These are phyloP conservation scores for Micromussa lordhowensis DNA, from an alignment of 92 coral and sea anemone species.

Conservation along the genomic window DNA sequence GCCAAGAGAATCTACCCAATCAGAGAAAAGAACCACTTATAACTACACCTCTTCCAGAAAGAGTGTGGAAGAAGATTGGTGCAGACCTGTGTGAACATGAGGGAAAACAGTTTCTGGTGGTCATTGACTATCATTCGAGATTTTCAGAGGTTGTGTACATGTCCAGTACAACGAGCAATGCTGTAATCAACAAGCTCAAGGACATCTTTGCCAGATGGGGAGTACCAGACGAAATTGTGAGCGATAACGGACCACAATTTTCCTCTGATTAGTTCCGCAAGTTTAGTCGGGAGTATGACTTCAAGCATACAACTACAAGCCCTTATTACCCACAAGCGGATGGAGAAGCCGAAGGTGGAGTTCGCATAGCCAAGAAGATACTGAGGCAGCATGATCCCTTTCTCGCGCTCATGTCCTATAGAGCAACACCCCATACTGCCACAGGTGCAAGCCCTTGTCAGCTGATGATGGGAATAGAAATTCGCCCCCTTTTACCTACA, in stretches of 20 bases:
- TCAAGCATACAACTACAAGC: conserved; percentile 61
- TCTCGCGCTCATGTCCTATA: too few relatives aligned
- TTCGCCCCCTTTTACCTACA: conserved; percentile 1
- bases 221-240: conserved; percentile 60
- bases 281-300: conserved; percentile 36
- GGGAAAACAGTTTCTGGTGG: conserved; percentile 13
- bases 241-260: conserved; percentile 65
- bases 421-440: too few relatives aligned
- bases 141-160: too few relatives aligned
- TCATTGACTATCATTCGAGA: conserved; percentile 55
- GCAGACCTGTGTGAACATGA: background rate
- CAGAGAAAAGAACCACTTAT: conserved; percentile 22
- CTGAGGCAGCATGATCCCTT: conserved; percentile 5
- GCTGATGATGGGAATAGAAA: conserved; percentile 12
- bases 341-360: conserved; percentile 60
- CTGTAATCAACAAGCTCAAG: too few relatives aligned
- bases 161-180: too few relatives aligned
- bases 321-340: conserved; percentile 67
- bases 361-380: background rate
- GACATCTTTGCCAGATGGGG: conserved; percentile 70
- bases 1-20: conserved; percentile 3
- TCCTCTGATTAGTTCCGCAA: conserved; percentile 36
- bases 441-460: too few relatives aligned
- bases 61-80: conserved; percentile 4
- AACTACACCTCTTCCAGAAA: conserved; percentile 11